A percentile compares a stretch with the other conserved stretches of the same genome.
Conservation (phyloP, 1,140 invertebrate species). For the Reticulitermes speratus region DNA sequence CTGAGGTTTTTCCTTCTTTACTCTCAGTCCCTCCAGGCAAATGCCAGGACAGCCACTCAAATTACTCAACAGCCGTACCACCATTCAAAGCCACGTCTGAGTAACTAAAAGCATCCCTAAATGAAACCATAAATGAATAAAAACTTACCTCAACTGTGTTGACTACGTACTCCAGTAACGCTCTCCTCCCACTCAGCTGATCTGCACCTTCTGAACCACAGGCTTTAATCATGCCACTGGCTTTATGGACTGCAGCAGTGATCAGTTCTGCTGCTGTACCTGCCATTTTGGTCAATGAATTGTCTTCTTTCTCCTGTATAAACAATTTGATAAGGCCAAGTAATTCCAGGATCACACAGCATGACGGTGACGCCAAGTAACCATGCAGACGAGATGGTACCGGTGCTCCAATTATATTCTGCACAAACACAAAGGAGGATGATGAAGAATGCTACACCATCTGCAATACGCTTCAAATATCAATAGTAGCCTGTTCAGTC, state of each 20-base stretch:
- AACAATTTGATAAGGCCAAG: neutral
- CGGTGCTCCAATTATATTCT: conserved; percentile 11
- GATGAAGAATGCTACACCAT: no score
- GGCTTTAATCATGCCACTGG: neutral
- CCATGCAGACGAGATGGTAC: conserved; percentile 19
- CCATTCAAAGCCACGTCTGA: no score
- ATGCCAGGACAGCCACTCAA: no score
- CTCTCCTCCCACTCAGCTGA: neutral
- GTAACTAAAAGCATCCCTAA: no score
- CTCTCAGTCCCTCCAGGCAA: no score
- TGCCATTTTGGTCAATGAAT: conserved; percentile 11
- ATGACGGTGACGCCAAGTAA: neutral
- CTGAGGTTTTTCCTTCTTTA: no score
- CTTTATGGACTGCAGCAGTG: neutral
- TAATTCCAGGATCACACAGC: conserved; percentile 10
- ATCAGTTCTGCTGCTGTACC: neutral
- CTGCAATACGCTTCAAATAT: no score
- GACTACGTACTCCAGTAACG: neutral
- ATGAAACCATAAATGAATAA: neutral
- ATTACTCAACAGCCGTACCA: no score
- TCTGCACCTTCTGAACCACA: neutral
- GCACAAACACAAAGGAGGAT: neutral
- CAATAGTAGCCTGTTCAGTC: no score
- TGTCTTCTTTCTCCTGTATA: neutral
- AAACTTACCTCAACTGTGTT: conserved; percentile 20